Conservation (phyloP, 1,140 invertebrate genomes). For the Oncopodura yosiiana region DNA sequence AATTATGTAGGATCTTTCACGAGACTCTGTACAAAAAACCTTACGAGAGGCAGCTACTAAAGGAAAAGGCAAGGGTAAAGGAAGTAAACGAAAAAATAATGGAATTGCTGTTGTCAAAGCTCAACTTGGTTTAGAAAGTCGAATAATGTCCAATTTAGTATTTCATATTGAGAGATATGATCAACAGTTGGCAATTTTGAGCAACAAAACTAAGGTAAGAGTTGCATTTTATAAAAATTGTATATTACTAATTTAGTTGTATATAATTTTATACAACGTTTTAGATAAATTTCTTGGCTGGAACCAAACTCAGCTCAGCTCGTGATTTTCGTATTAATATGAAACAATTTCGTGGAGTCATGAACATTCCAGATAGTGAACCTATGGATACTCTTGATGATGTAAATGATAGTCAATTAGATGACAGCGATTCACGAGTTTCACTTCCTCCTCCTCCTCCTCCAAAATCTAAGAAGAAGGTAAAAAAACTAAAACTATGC, state of each 20-base stretch:
- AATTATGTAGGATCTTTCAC: no score
- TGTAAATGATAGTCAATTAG: no score
- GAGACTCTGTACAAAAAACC: no score
- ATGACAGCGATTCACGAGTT: no score
- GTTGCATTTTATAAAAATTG: not conserved
- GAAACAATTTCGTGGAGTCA: slow-evolving; percentile 2
- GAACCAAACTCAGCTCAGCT: slow-evolving; percentile 27
- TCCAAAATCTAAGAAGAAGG: no score
- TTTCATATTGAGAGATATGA: slow-evolving; percentile 32
- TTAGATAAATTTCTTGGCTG: slow-evolving; percentile 23
- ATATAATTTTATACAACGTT: no score
- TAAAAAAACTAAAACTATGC: no score
- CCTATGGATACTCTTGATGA: no score
- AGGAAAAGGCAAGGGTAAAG: not conserved
- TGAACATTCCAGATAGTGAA: no score
- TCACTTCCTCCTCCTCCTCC: no score
- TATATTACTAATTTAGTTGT: no score
- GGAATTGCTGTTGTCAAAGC: slow-evolving; percentile 5
- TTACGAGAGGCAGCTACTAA: not conserved
- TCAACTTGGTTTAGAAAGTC: slow-evolving; percentile 25
- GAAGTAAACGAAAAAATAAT: slow-evolving; percentile 12
- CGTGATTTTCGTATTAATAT: slow-evolving; percentile 27
- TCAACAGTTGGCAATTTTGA: slow-evolving; percentile 14
- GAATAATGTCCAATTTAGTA: slow-evolving; percentile 21
- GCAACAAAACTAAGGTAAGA: slow-evolving; percentile 18